These are phyloP conservation scores for Clunio marinus DNA, from an alignment of 2,888 invertebrate genomes.

Conservation along the genomic window DNA sequence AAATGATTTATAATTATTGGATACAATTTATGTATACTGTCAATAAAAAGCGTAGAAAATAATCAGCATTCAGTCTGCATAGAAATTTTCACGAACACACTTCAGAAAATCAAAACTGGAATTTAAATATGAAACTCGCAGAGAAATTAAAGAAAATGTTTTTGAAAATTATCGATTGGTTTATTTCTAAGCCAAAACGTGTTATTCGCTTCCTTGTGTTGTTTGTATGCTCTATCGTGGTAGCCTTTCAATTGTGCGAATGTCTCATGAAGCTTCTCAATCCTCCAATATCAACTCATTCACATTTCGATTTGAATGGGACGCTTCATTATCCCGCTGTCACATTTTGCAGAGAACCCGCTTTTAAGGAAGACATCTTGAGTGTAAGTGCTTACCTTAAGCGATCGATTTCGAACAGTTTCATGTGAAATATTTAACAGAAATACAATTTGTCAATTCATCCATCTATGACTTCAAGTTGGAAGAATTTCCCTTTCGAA, in stretches of 20 bases:
- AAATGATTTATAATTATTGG: too few relatives aligned
- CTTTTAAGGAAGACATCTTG: conserved; percentile 58
- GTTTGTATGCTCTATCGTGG: conserved; percentile 55
- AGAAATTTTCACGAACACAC: too few relatives aligned
- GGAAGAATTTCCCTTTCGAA: conserved; percentile 58
- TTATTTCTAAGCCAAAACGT: conserved; percentile 54
- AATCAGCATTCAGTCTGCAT: too few relatives aligned
- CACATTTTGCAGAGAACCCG: conserved; percentile 64
- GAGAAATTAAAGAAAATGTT: background rate
- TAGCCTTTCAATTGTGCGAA: conserved; percentile 55
- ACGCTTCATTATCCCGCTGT: conserved; percentile 64
- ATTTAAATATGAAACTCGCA: background rate
- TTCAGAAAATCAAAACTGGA: background rate
- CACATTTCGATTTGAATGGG: conserved; percentile 63
- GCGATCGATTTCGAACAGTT: too few relatives aligned
- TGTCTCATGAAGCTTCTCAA: conserved; percentile 59
- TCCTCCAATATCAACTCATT: conserved; percentile 65
- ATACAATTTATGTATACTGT: too few relatives aligned
- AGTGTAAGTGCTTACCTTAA: too few relatives aligned
- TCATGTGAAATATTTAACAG: conserved; percentile 45
- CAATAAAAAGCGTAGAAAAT: too few relatives aligned
- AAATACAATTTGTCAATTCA: conserved; percentile 54
- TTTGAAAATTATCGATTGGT: conserved; percentile 42
- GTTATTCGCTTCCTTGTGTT: conserved; percentile 57
- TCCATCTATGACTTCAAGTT: conserved; percentile 55